A percentile compares a stretch with the other conserved stretches of the same genome.
These are phyloP conservation scores for Hypena proboscidalis DNA, from an alignment of 2,888 invertebrate genomes.

Conservation along the genomic window DNA sequence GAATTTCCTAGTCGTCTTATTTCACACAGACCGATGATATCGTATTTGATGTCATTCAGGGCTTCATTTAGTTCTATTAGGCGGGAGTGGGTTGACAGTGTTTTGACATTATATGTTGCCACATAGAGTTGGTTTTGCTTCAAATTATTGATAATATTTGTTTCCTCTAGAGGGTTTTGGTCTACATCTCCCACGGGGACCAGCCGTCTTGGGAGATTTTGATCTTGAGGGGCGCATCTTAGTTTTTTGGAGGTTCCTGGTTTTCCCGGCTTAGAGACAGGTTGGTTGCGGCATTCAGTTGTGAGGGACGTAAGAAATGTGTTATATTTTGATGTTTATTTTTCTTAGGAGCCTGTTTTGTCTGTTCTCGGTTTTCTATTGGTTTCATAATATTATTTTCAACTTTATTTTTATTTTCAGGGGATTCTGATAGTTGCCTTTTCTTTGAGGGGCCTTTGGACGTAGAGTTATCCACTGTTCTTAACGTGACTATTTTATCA, in stretches of 20 bases:
- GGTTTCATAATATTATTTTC: no score
- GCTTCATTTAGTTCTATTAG: background rate
- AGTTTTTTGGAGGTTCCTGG: slow-evolving; percentile 6
- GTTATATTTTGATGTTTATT: slow-evolving; percentile 5
- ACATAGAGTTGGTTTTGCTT: background rate
- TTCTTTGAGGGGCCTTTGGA: no score
- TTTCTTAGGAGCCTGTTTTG: slow-evolving; percentile 7
- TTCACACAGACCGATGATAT: slow-evolving; percentile 1
- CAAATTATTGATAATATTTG: background rate
- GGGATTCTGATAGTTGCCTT: background rate
- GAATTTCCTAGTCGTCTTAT: slow-evolving; percentile 2
- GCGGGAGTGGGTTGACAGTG: background rate
- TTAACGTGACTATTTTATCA: slow-evolving; percentile 1
- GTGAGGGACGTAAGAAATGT: slow-evolving; percentile 2
- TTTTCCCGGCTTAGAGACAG: background rate
- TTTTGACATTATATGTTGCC: slow-evolving; percentile 5
- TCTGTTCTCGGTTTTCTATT: background rate
- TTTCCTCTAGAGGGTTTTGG: slow-evolving; percentile 12
- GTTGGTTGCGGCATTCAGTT: background rate
- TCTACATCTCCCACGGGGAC: slow-evolving; percentile 13
- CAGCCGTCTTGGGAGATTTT: slow-evolving; percentile 15
- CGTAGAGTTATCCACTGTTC: no score
- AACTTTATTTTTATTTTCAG: background rate
- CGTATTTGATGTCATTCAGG: slow-evolving; percentile 4
- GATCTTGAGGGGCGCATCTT: background rate